Evolutionary conservation across 1,140 invertebrate species (phyloP).

Genomic region (Limonius californicus): DNA sequence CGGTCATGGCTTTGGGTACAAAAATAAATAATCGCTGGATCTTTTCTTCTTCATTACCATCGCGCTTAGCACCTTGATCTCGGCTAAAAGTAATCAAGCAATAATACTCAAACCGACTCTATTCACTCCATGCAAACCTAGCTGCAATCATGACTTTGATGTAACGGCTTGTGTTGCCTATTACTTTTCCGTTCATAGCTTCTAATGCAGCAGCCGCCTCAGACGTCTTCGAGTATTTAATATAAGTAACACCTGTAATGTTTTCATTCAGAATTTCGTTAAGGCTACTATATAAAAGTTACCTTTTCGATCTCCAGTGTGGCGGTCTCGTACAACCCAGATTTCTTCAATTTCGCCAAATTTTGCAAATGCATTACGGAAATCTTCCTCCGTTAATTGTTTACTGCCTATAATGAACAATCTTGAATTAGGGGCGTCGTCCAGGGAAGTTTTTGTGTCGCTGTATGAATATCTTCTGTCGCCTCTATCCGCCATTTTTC

Average conservation of each 20-base stretch:
- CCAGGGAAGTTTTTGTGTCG: conserved; percentile 36
- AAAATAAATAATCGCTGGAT: conserved; percentile 85
- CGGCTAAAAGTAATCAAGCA: conserved; percentile 55
- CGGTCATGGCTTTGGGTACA: conserved; percentile 74
- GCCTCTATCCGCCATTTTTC: neutral
- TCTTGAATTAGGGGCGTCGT: conserved; percentile 78
- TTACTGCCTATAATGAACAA: conserved; percentile 87
- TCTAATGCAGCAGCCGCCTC: conserved; percentile 80
- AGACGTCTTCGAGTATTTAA: conserved; percentile 82
- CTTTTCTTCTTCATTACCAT: conserved; percentile 80
- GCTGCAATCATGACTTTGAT: conserved; percentile 88
- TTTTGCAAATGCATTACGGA: conserved; percentile 71
- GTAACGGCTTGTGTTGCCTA: conserved; percentile 69
- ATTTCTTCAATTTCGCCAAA: conserved; percentile 86
- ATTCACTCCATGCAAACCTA: conserved; percentile 54
- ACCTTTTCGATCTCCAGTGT: conserved; percentile 81
- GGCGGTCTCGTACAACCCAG: conserved; percentile 82
- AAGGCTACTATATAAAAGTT: too few species aligned
- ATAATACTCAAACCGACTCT: too few species aligned
- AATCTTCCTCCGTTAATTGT: conserved; percentile 73
- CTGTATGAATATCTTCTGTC: conserved; percentile 18
- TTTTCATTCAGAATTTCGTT: too few species aligned
- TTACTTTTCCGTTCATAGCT: conserved; percentile 79
- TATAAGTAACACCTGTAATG: conserved; percentile 74
- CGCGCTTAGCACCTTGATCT: conserved; percentile 74